Percentiles rank a stretch among this genome's conserved stretches.
phyloP scores from a whole-genome alignment of 2,113 vertebrate species.

The Zosterops hypoxanthus region DNA sequence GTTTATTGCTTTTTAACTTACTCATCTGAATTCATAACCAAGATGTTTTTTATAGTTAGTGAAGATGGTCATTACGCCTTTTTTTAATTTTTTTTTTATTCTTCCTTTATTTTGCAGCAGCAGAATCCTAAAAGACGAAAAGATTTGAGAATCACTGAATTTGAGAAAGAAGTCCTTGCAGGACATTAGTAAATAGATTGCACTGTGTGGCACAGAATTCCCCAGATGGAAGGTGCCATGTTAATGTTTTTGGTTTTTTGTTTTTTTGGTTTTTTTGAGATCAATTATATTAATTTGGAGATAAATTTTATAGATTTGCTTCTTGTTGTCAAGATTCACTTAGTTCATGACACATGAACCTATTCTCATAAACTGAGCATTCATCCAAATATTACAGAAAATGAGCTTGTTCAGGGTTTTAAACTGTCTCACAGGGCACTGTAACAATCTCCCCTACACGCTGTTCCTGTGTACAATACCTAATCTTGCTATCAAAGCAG shows the following conservation, averaged over 20 bases:
- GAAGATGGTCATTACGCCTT: not conserved
- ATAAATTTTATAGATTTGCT: constrained; percentile 46
- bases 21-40: not conserved
- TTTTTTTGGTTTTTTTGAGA: no score
- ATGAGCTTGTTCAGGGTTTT: constrained; percentile 21
- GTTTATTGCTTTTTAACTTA: not conserved
- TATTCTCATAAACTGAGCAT: constrained; percentile 7
- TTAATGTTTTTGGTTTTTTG: not conserved
- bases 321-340: not conserved
- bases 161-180: not conserved
- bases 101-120: not conserved
- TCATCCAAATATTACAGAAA: constrained; percentile 21
- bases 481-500: constrained; percentile 17
- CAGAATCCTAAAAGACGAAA: not conserved
- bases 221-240: not conserved
- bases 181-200: constrained; percentile 4
- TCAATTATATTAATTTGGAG: not conserved
- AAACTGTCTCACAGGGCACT: not conserved
- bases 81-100: not conserved
- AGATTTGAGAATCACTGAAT: not conserved
- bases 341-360: constrained; percentile 11
- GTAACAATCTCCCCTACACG: not conserved
- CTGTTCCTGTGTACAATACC: not conserved
- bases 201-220: not conserved
- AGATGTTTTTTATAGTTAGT: not conserved